Base-by-base conservation (phyloP, 2,888 invertebrate species). In the Drosophila percnosoma region DNA sequence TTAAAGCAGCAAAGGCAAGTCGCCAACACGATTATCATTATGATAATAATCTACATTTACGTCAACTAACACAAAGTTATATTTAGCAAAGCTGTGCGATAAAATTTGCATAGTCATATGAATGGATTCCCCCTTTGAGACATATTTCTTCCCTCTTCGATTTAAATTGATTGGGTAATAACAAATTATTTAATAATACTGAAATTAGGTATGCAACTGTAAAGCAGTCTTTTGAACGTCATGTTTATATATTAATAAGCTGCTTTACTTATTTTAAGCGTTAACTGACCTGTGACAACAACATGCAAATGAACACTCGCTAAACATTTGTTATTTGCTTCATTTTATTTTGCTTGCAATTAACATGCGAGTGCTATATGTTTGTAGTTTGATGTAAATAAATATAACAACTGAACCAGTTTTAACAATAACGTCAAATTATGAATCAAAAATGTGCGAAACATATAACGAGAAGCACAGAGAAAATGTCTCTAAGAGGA, bases 271-370 rank as follows among this genome's bases (percentile, higher is more conserved):
- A 15, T 60, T 15, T 29, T 36, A 10, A 33, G 7, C 29, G 18
- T n/a, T 36, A 29, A 60, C 60, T 51, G 36, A 51, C 60, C 60
- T 29, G 51, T 36, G 21, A 1, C 36, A 60, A 60, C 11, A n/a
- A 11, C 6, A 48, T 29, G 15, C 27, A 51, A 21, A 34, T 34
- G n/a, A 49, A 27, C 48, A 51, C n/a, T 6, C 11, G 15, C n/a
- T n/a, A 21, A 29, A 34, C 29, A 18, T 31, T 31, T 42, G 5
- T 38, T 29, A 15, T 48, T 59, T 15, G 7, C 0, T 55, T 45
- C 8, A 13, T 21, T 13, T 42, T 21, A 42, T 21, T 42, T 42
- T 1, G 13, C 3, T 13, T 21, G 13, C 15, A 29, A 42, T 21
- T 15, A 10, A 15, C 15, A 31, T 6, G 18, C 21, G 10, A 31